Evolutionary conservation across 1,140 invertebrate genomes (phyloP), one percentile per base, ranked within the genome.

Genomic region (Lepeophtheirus salmonis): DNA sequence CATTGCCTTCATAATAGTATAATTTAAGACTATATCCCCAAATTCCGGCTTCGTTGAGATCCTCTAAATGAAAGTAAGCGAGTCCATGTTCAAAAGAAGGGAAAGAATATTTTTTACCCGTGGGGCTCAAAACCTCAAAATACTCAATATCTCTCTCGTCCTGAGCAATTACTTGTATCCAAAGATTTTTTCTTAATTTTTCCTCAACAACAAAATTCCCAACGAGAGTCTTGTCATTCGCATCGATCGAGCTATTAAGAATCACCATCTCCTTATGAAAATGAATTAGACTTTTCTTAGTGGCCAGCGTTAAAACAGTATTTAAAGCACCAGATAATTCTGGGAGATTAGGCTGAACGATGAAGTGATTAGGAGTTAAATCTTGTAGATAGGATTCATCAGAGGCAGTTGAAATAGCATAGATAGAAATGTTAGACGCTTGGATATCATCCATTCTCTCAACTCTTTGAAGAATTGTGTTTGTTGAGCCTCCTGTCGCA

Each of bases 161-260:
- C n/a, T 17, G 21, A 3, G 57, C 49, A 2, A 17, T 51, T 10
- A 51, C 57, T 22, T 30, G 21, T 30, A 60, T 57, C 59, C 59
- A 61, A n/a, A 61, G 59, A 26, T 61, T 61, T 12, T 52, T 22
- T 20, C 51, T 61, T 14, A 61, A 23, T 17, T 54, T 61, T 13
- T 61, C 59, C 24, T 61, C 59, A 16, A 61, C 59, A 23, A 61
- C 59, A 61, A 61, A 61, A 18, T 54, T 61, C 12, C 59, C 59
- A 24, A 48, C 6, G 13, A 61, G 16, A 21, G 16, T 23, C 6
- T 17, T 12, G 24, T 16, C 12, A n/a, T n/a, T n/a, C 16, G 16
- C 53, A 55, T 55, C 24, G 6, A 6, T 41, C n/a, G 30, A 41
- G 30, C n/a, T 41, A n/a, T 41, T 41, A 6, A 41, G 30, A 41